Percentiles rank a stretch among this genome's conserved stretches.
Evolutionary conservation across 2,113 vertebrate genomes (phyloP).

Genomic region (Mastomys natalensis): DNA sequence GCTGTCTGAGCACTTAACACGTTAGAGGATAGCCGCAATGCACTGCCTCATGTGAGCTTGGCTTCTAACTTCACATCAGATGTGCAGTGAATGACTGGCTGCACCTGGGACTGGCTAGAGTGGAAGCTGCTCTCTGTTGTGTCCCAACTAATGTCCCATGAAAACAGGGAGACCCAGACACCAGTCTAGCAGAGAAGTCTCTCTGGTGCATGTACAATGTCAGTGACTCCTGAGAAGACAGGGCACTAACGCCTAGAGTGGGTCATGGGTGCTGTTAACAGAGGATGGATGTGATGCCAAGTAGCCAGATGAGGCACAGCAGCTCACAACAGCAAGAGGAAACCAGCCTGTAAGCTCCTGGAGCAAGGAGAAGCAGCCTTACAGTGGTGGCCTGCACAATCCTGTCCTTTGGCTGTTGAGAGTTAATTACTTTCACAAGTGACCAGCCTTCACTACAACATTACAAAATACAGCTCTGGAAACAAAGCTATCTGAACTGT

Average conservation of each 20-base stretch:
- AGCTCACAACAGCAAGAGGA: background rate
- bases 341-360: background rate
- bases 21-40: background rate
- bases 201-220: background rate
- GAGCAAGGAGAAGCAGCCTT: background rate
- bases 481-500: background rate
- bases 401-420: conserved; percentile 11
- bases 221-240: background rate
- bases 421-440: background rate
- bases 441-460: background rate
- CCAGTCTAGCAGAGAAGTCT: background rate
- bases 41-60: background rate
- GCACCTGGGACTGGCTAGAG: background rate
- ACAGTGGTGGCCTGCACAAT: fast-evolving
- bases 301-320: background rate
- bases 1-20: background rate
- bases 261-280: background rate
- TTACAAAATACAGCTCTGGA: background rate
- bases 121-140: background rate
- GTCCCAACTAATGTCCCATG: background rate
- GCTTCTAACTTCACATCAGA: background rate
- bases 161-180: background rate
- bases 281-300: background rate
- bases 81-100: background rate
- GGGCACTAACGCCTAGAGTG: background rate